phyloP scores from a whole-genome alignment of 2,797 vertebrate genomes.

The Poeciliopsis presidionis region DNA sequence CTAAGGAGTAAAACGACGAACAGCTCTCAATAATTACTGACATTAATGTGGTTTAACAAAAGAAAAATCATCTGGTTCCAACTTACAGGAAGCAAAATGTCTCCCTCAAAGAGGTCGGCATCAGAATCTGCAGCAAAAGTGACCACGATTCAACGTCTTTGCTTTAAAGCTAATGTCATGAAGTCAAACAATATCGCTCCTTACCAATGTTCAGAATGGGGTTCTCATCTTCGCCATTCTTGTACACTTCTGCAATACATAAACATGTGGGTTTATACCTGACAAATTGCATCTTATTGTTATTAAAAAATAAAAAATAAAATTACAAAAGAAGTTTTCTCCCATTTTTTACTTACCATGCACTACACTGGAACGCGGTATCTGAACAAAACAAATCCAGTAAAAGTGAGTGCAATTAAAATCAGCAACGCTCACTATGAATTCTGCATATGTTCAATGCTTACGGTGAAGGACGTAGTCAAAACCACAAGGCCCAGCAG shows the following conservation, averaged over 20 bases:
- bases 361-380: slow-evolving; percentile 49
- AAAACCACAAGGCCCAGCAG: slow-evolving; percentile 57
- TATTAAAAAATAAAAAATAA: not conserved
- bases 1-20: not conserved
- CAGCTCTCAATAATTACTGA: not conserved
- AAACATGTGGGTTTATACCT: not conserved
- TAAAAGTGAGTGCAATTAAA: not conserved
- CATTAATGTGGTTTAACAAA: not conserved
- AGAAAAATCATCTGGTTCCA: not conserved
- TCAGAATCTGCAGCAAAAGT: slow-evolving; percentile 66
- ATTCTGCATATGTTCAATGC: slow-evolving; percentile 23
- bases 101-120: slow-evolving; percentile 74
- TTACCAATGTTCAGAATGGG: slow-evolving; percentile 77
- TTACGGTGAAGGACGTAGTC: slow-evolving; percentile 61
- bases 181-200: not conserved
- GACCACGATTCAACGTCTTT: not conserved
- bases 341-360: slow-evolving; percentile 65
- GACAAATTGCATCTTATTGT: not conserved
- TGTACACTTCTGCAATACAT: slow-evolving; percentile 71
- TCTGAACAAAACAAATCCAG: slow-evolving; percentile 47
- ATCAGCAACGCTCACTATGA: not conserved
- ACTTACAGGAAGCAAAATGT: slow-evolving; percentile 77
- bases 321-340: not conserved
- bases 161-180: not conserved
- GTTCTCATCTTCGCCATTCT: slow-evolving; percentile 74